Conservation (phyloP, 2,113 vertebrate species). For the Silurus asotus region DNA sequence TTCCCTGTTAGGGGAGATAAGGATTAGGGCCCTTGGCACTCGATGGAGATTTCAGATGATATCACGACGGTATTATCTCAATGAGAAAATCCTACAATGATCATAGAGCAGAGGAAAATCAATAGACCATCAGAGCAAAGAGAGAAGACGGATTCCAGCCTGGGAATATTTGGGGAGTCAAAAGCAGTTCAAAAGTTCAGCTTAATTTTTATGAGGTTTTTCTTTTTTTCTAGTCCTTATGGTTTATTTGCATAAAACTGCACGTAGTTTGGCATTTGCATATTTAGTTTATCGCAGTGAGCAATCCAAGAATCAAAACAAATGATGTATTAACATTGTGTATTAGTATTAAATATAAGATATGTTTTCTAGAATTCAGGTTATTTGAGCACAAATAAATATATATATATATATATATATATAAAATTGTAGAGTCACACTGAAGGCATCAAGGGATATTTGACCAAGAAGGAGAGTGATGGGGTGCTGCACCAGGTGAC, state of each 20-base stretch:
- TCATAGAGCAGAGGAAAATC: slow-evolving; percentile 47
- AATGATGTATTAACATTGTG: background rate
- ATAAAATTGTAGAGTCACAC: no score
- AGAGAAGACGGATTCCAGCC: background rate
- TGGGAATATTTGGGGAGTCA: background rate
- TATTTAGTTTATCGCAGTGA: background rate
- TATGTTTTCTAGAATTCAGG: background rate
- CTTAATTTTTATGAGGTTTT: background rate
- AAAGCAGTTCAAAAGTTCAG: background rate
- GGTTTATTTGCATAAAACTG: background rate
- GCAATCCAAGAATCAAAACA: background rate
- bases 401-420: no score
- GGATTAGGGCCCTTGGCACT: slow-evolving; percentile 44
- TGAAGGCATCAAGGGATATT: no score
- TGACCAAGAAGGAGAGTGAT: no score
- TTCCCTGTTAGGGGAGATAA: slow-evolving; percentile 47
- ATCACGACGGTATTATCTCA: slow-evolving; percentile 56
- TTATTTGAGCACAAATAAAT: background rate
- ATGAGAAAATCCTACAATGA: slow-evolving; percentile 50
- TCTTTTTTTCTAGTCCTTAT: background rate
- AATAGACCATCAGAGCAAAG: slow-evolving; percentile 46
- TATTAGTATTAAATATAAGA: background rate
- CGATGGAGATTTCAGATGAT: slow-evolving; percentile 50
- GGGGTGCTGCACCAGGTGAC: no score
- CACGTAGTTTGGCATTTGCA: background rate